phyloP scores from a whole-genome alignment of 2,113 vertebrate genomes.

The Tychaedon coryphoeus region DNA sequence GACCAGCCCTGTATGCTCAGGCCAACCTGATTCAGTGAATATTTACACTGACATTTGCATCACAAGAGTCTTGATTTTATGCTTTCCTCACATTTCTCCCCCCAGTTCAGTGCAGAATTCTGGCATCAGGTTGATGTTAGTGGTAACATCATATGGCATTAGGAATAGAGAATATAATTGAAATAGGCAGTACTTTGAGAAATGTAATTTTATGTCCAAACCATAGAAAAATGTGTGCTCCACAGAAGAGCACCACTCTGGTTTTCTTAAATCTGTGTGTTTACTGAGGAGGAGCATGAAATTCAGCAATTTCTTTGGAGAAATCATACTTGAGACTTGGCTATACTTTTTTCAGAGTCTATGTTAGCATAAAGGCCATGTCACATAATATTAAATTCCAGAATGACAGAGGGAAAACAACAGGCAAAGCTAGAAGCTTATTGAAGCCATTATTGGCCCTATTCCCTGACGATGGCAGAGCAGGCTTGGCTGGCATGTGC shows the following conservation, averaged over 20 bases:
- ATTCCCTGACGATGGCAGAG: background rate
- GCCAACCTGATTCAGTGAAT: background rate
- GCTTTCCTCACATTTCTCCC: background rate
- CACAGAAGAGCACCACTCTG: background rate
- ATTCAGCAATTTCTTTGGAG: background rate
- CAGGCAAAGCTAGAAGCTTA: background rate
- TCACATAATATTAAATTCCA: background rate
- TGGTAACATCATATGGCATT: background rate
- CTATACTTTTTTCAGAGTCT: background rate
- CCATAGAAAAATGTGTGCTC: background rate
- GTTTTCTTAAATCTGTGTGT: background rate
- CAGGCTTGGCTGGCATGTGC: accelerated
- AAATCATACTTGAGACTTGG: background rate
- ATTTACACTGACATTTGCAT: background rate
- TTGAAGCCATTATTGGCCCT: background rate
- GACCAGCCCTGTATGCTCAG: background rate
- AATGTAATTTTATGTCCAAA: background rate
- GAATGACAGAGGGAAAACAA: background rate
- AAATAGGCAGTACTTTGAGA: background rate
- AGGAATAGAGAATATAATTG: background rate
- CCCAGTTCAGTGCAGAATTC: background rate
- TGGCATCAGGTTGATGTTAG: background rate
- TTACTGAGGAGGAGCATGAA: background rate
- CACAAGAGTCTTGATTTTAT: background rate
- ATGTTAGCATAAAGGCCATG: background rate